Evolutionary conservation across 2,797 vertebrate species (phyloP).

Genomic region (Pantherophis vulpinus): DNA sequence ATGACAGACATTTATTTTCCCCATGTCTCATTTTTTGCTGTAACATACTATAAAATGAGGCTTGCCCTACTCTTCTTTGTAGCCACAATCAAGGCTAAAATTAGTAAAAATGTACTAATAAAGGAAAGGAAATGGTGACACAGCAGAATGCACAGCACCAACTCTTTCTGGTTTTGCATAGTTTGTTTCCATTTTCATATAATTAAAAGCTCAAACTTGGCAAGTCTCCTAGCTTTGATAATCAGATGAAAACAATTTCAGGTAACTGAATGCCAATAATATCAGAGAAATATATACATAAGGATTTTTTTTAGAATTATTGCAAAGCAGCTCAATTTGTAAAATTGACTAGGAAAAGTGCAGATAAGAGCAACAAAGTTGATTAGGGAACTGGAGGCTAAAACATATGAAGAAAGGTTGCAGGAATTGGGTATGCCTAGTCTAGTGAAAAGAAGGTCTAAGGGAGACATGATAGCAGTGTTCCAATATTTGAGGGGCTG

Average conservation of each 20-base stretch:
- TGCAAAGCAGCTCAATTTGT: conserved; percentile 5
- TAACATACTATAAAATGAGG: not conserved
- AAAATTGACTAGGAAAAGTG: not conserved
- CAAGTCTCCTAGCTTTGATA: not conserved
- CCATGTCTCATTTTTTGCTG: conserved; percentile 7
- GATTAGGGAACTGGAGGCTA: not conserved
- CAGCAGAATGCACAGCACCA: not conserved
- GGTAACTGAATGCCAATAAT: not conserved
- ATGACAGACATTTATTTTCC: conserved; percentile 26
- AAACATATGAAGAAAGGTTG: not conserved
- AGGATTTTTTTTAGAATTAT: not conserved
- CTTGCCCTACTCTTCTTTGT: not conserved
- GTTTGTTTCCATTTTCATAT: not conserved
- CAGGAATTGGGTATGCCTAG: not conserved
- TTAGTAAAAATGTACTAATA: not conserved
- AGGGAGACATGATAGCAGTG: not conserved
- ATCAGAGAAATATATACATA: not conserved
- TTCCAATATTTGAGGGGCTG: not conserved
- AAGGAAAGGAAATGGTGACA: not conserved
- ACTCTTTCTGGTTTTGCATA: not conserved
- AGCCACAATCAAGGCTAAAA: rapidly evolving
- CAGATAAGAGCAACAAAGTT: not conserved
- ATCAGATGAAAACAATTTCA: not conserved
- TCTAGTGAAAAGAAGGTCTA: not conserved
- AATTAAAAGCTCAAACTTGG: not conserved